Evolutionary conservation across 2,888 invertebrate genomes (phyloP).

Genomic region (Geophilus truncorum): DNA sequence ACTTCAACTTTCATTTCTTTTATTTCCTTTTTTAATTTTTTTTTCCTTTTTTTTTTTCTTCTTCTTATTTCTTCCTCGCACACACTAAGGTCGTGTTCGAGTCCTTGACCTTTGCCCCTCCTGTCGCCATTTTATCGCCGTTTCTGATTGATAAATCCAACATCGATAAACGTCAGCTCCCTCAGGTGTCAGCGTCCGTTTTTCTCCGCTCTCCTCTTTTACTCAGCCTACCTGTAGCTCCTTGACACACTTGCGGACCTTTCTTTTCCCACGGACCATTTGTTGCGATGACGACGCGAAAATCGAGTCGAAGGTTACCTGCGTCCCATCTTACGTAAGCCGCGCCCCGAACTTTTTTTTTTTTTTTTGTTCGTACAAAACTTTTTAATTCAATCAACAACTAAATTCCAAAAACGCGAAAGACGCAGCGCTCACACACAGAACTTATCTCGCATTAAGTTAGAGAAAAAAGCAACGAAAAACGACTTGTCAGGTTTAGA

Average conservation of each 20-base stretch:
- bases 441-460: background rate
- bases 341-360: background rate
- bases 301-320: slow-evolving; percentile 18
- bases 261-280: slow-evolving; percentile 27
- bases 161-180: background rate
- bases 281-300: slow-evolving; percentile 27
- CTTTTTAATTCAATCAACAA: too few relatives aligned
- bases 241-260: slow-evolving; percentile 21
- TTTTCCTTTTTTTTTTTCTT: background rate
- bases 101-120: background rate
- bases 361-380: too few relatives aligned
- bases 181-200: slow-evolving; percentile 12
- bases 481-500: too few relatives aligned
- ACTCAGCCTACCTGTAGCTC: slow-evolving; percentile 14
- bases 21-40: background rate
- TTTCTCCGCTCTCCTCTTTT: background rate
- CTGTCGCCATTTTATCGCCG: slow-evolving; percentile 8
- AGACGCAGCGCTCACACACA: background rate
- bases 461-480: too few relatives aligned
- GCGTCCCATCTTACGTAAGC: slow-evolving; percentile 24
- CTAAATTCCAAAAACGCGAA: background rate
- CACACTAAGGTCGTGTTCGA: background rate
- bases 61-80: background rate
- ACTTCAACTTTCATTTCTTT: slow-evolving; percentile 11
- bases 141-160: background rate